A percentile compares a stretch with the other conserved stretches of the same genome.
Conservation (phyloP, 2,888 invertebrate genomes). For the Melipona beecheii region DNA sequence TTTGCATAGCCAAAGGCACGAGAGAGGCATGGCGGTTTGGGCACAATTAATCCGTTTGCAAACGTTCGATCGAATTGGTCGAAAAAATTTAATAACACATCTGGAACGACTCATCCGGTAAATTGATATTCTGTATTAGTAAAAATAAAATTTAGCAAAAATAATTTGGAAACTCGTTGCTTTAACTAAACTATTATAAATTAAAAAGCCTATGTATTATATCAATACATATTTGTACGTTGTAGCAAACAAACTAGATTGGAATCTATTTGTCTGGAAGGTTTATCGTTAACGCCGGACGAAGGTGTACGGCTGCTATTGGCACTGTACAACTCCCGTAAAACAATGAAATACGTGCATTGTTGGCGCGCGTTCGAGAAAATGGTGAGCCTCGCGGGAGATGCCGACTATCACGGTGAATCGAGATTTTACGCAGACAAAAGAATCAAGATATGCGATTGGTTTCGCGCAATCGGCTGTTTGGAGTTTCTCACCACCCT, state of each 20-base stretch:
- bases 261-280: constrained; percentile 70
- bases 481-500: constrained; percentile 69
- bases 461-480: constrained; percentile 68
- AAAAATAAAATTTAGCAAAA: no score
- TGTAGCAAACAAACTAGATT: constrained; percentile 64
- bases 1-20: background rate
- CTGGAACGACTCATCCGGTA: constrained; percentile 40
- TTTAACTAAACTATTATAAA: no score
- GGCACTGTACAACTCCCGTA: constrained; percentile 68
- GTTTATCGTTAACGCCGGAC: constrained; percentile 62
- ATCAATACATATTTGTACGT: constrained; percentile 9
- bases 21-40: constrained; percentile 31
- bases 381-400: constrained; percentile 57
- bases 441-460: constrained; percentile 58
- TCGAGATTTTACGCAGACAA: constrained; percentile 51
- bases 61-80: constrained; percentile 38
- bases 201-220: no score
- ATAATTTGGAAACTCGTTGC: no score
- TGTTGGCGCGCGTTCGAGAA: constrained; percentile 71
- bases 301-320: constrained; percentile 68
- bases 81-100: constrained; percentile 39
- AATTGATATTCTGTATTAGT: background rate
- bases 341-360: constrained; percentile 67
- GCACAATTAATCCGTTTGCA: constrained; percentile 43
- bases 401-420: constrained; percentile 39